Base-by-base conservation (phyloP, 2,797 vertebrate genomes). In the Catamblyrhynchus diadema region DNA sequence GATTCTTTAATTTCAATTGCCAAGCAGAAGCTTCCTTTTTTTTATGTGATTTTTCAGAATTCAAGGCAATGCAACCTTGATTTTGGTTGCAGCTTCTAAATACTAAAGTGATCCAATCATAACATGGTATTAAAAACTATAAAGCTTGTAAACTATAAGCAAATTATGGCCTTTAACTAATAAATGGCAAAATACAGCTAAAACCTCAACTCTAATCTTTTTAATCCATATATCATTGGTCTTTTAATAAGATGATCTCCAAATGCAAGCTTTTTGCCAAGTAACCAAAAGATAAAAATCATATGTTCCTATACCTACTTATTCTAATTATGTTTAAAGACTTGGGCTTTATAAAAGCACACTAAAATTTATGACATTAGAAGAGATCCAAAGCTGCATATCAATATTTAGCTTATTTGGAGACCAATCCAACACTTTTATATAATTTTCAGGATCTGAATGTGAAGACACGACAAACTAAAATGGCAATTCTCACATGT, bases 1-100 rank as follows among this genome's bases (percentile, higher is more conserved):
- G 81, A 74, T 67, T 91, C 92, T 86, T 94, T 89, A 22, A 79
- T 90, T 93, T 90, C 64, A 59, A 13, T 57, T 82, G 78, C 61
- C 35, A 71, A 64, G 45, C 28, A 85, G 37, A 62, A 60, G 10
- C 39, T 94, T 88, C 42, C 42, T 85, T 86, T 73, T 88, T 50
- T 45, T 61, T 37, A 6, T 82, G 57, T 88, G 56, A 0, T 78
- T 91, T 95, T 94, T 90, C n/a, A 69, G 73, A 83, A 89, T 83
- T 88, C 42, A 80, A 33, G 53, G 9, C 53, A 83, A 77, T 32
- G 5, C 37, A 77, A 15, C n/a, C 60, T 86, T 86, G 48, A 66
- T 90, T 67, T 94, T 85, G 24, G 30, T 87, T 80, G 42, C 42
- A 88, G 37, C 61, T 82, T 93, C 57, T 82, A 60, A 81, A 77